phyloP scores from a whole-genome alignment of 1,140 invertebrate species.

The Drosophila auraria region DNA sequence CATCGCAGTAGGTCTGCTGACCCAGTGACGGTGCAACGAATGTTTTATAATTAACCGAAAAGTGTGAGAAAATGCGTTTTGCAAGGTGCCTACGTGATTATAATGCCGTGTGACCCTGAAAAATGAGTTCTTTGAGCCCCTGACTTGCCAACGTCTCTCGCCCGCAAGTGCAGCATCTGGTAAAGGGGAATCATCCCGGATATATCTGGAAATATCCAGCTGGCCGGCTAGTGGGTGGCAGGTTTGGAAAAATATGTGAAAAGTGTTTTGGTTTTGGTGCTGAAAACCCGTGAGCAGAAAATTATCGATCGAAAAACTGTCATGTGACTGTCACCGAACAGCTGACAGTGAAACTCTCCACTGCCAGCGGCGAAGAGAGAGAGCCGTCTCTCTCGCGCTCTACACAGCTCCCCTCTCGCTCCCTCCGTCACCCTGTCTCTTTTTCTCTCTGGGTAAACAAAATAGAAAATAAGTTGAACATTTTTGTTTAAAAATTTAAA shows the following conservation, averaged over 20 bases:
- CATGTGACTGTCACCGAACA: constrained; percentile 81
- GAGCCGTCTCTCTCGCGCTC: constrained; percentile 19
- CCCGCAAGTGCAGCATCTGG: constrained; percentile 7
- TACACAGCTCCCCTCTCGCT: constrained; percentile 23
- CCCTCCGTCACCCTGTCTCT: not conserved
- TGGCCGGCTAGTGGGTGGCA: not conserved
- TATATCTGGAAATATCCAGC: constrained; percentile 28
- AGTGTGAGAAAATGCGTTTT: constrained; percentile 24
- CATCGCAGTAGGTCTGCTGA: constrained; percentile 59
- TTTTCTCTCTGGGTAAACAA: constrained; percentile 67
- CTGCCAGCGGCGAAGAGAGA: constrained; percentile 1
- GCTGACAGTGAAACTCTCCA: constrained; percentile 75
- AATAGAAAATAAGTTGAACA: constrained; percentile 34
- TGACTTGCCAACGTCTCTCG: not conserved
- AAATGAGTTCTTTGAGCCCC: constrained; percentile 24
- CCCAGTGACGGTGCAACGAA: constrained; percentile 25
- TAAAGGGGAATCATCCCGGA: constrained; percentile 1
- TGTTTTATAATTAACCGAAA: not conserved
- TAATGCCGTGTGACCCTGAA: constrained; percentile 68
- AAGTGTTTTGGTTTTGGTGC: constrained; percentile 54
- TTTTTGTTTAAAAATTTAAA: constrained; percentile 48
- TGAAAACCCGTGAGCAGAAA: constrained; percentile 76
- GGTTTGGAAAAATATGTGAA: constrained; percentile 53
- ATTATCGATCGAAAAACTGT: constrained; percentile 81
- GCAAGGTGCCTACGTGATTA: constrained; percentile 33